Percentiles rank a stretch among this genome's conserved stretches.
phyloP scores from a whole-genome alignment of 2,797 vertebrate species.

The Paramormyrops hopkinsi region DNA sequence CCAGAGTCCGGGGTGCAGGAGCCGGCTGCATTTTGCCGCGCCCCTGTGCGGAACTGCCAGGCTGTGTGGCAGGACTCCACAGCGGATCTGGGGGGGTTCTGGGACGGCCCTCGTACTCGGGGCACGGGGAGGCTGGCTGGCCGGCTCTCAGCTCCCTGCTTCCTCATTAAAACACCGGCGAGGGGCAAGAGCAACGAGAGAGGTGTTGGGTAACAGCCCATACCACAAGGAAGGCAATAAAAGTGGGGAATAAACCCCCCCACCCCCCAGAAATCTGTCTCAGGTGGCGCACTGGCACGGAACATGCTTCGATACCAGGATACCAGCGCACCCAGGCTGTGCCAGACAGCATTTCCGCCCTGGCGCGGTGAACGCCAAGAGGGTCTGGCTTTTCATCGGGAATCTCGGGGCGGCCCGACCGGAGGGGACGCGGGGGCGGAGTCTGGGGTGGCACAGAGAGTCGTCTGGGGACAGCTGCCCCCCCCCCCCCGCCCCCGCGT shows the following conservation, averaged over 20 bases:
- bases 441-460: background rate
- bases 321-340: constrained; percentile 46
- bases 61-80: constrained; percentile 38
- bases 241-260: constrained; percentile 35
- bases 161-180: constrained; percentile 39
- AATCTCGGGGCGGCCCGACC: constrained; percentile 29
- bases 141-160: constrained; percentile 30
- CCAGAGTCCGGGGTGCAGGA: background rate
- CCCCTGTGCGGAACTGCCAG: background rate
- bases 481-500: background rate
- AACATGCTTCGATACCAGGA: constrained; percentile 47
- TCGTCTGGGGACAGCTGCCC: constrained; percentile 16
- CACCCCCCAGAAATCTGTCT: constrained; percentile 44
- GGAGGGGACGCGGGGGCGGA: constrained; percentile 27
- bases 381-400: constrained; percentile 22
- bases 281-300: constrained; percentile 45
- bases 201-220: constrained; percentile 39
- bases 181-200: constrained; percentile 43
- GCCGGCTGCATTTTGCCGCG: background rate
- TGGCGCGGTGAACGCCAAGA: constrained; percentile 33
- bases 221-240: constrained; percentile 40
- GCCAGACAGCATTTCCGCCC: constrained; percentile 43
- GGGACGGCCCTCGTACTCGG: constrained; percentile 34
- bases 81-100: constrained; percentile 37
- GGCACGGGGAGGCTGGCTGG: constrained; percentile 36